phyloP scores from a whole-genome alignment of 1,140 invertebrate genomes.

The Mizuhopecten yessoensis region DNA sequence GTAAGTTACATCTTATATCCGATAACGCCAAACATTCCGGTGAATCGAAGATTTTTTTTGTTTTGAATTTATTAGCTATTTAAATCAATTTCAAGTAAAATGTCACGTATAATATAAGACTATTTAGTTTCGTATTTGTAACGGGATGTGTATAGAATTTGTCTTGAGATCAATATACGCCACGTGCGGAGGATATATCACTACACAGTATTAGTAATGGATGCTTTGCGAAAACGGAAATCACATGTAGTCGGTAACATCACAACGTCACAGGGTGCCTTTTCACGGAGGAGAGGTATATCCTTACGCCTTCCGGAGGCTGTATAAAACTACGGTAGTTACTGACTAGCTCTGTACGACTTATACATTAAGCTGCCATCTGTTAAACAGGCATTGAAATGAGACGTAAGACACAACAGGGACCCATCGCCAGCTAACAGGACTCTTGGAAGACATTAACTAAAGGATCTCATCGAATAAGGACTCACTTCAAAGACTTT shows the following conservation, averaged over 20 bases:
- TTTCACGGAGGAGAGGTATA: conserved; percentile 6
- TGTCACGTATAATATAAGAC: background rate
- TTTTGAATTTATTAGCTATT: too few relatives aligned
- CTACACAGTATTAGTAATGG: background rate
- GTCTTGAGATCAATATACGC: background rate
- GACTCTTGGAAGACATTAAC: background rate
- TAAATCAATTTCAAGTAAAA: background rate
- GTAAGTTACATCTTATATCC: background rate
- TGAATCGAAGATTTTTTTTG: background rate
- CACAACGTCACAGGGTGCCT: conserved; percentile 30
- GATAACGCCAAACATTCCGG: background rate
- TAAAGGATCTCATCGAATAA: background rate
- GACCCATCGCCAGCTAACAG: conserved; percentile 18
- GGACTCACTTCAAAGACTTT: background rate
- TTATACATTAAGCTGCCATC: conserved; percentile 19
- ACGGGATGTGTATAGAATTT: background rate
- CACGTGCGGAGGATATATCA: background rate
- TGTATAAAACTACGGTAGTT: background rate
- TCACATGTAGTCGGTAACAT: conserved; percentile 1
- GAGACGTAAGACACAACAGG: background rate
- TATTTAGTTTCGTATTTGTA: background rate
- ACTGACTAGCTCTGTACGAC: background rate
- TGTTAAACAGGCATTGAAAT: background rate
- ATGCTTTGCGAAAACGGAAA: background rate
- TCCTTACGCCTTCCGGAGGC: conserved; percentile 4